A percentile compares a stretch with the other conserved stretches of the same genome.
Conservation (phyloP, 2,797 vertebrate genomes). For the Sebastes vulpes region DNA sequence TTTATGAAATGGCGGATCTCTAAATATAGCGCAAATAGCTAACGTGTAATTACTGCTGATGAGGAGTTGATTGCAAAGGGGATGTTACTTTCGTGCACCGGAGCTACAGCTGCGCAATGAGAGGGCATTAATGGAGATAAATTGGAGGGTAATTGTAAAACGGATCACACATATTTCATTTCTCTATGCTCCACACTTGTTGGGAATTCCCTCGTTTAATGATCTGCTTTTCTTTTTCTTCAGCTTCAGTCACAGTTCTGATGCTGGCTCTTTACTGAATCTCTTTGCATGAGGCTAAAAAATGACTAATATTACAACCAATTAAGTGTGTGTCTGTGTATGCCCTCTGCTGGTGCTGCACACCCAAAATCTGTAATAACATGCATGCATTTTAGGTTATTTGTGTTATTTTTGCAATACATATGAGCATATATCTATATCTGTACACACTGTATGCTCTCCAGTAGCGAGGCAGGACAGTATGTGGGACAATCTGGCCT, state of each 20-base stretch:
- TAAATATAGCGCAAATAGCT: constrained; percentile 81
- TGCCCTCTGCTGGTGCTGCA: not conserved
- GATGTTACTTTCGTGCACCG: constrained; percentile 68
- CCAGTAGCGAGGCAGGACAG: not conserved
- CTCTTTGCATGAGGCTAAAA: not conserved
- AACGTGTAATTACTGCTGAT: constrained; percentile 85
- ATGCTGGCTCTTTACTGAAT: not conserved
- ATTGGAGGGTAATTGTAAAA: constrained; percentile 79
- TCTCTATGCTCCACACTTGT: constrained; percentile 46
- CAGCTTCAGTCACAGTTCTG: constrained; percentile 6
- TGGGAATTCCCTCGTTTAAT: constrained; percentile 68
- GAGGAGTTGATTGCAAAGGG: constrained; percentile 83
- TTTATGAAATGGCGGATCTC: constrained; percentile 75
- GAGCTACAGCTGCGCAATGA: constrained; percentile 64
- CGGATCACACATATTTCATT: constrained; percentile 73
- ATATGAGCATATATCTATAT: not conserved
- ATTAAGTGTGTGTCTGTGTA: not conserved
- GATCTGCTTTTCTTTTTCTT: constrained; percentile 18
- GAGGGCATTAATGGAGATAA: constrained; percentile 75
- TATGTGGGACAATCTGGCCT: constrained; percentile 9
- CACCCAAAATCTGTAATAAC: not conserved
- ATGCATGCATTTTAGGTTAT: not conserved
- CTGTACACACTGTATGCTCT: not conserved
- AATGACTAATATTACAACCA: not conserved
- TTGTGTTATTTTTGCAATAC: constrained; percentile 9